These are phyloP conservation scores for Himalopsyche anomala DNA, from an alignment of 2,888 invertebrate genomes.

Conservation along the genomic window DNA sequence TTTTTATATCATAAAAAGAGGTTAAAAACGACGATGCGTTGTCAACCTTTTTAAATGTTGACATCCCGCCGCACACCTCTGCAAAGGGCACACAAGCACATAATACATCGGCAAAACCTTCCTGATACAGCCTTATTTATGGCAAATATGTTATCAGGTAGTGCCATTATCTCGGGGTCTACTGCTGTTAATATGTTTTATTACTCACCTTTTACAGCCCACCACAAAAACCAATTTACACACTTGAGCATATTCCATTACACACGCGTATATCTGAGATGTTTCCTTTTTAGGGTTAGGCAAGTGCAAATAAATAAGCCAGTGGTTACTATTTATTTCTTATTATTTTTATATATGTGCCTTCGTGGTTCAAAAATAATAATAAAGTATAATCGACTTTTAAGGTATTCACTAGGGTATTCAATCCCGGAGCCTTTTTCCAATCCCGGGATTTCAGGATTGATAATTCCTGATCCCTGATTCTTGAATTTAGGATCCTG, in stretches of 20 bases:
- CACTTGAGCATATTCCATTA: background rate
- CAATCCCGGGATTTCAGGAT: too few relatives aligned
- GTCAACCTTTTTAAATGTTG: background rate
- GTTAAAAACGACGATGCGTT: too few relatives aligned
- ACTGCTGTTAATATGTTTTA: slow-evolving; percentile 59
- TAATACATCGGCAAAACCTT: slow-evolving; percentile 19
- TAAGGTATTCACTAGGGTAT: too few relatives aligned
- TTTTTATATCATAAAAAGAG: too few relatives aligned
- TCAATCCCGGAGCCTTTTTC: too few relatives aligned
- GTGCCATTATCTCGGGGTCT: slow-evolving; percentile 54
- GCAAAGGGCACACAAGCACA: background rate
- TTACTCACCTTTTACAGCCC: slow-evolving; percentile 45
- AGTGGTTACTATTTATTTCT: too few relatives aligned
- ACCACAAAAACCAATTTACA: slow-evolving; percentile 29
- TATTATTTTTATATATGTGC: too few relatives aligned
- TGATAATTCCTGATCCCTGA: too few relatives aligned
- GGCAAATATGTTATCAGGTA: slow-evolving; percentile 56
- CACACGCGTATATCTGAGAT: background rate
- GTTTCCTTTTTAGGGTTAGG: background rate
- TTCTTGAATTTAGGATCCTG: too few relatives aligned
- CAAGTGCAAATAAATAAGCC: background rate
- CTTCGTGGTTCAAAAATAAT: too few relatives aligned
- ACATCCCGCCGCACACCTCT: background rate
- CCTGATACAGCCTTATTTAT: slow-evolving; percentile 57
- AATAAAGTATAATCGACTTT: too few relatives aligned